These are phyloP conservation scores for Theonella swinhoei DNA, from an alignment of 37 sponge, comb jelly and placozoan species.

Conservation along the genomic window DNA sequence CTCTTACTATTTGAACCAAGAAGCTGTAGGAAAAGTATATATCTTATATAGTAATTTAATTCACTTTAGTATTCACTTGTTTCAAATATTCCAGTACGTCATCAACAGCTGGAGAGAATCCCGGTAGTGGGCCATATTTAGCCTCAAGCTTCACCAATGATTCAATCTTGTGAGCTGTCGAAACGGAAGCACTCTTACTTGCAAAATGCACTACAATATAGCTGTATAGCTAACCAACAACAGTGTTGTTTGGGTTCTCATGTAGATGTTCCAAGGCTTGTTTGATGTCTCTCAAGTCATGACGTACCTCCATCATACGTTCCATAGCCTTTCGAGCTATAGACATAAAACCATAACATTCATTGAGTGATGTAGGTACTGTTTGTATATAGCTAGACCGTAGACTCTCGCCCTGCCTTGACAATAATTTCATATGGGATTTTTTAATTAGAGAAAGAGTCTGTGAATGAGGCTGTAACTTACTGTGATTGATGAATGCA, in stretches of 20 bases:
- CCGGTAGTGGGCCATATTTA: neutral
- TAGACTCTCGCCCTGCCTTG: no score
- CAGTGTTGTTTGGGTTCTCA: neutral
- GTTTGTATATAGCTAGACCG: no score
- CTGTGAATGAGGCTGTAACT: neutral
- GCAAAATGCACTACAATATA: neutral
- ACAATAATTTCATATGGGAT: no score
- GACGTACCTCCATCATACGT: neutral
- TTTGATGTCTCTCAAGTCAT: neutral
- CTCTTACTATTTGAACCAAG: neutral
- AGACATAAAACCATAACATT: no score
- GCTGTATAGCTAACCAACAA: neutral
- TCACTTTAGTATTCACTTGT: neutral
- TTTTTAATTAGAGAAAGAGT: no score
- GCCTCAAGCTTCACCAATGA: neutral
- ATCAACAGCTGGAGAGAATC: neutral
- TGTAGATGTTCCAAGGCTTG: neutral
- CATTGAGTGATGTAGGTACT: no score
- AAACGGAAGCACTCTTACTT: no score
- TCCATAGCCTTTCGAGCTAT: neutral
- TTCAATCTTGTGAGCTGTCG: neutral
- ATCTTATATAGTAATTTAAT: neutral
- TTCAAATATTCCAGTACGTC: neutral
- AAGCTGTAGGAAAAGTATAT: neutral
- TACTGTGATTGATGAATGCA: neutral